Evolutionary conservation across 2,113 vertebrate genomes (phyloP).

Genomic region (Eudorcas thomsonii): DNA sequence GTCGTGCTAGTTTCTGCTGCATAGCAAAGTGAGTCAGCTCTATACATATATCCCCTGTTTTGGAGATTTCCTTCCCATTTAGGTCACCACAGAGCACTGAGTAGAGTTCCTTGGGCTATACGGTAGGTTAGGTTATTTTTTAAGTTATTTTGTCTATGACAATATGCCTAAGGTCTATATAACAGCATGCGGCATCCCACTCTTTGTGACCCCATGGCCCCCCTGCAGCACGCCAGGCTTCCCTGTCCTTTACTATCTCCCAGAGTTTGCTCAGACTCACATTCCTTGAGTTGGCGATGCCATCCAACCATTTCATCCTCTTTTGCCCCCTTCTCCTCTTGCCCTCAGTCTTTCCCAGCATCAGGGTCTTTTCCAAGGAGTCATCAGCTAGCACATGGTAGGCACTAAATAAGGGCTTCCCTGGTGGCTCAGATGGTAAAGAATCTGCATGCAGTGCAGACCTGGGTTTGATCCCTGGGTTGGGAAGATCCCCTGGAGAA

Average conservation of each 20-base stretch:
- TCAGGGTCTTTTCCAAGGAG: neutral
- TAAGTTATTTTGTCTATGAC: neutral
- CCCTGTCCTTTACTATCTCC: neutral
- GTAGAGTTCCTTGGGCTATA: neutral
- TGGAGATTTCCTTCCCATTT: neutral
- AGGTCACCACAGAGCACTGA: neutral
- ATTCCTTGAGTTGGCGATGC: neutral
- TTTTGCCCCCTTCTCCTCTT: neutral
- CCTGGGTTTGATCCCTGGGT: neutral
- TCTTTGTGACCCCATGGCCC: neutral
- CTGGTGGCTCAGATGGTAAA: neutral
- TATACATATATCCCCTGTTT: neutral
- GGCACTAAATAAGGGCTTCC: neutral
- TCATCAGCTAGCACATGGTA: neutral
- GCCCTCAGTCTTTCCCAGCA: neutral
- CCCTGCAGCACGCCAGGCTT: neutral
- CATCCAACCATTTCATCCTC: neutral
- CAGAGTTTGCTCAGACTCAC: neutral
- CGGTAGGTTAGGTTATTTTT: neutral
- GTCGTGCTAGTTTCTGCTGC: neutral
- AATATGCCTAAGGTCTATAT: neutral
- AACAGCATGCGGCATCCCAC: neutral
- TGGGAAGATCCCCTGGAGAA: neutral
- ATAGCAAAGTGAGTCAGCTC: neutral
- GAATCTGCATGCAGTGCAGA: neutral